Percentiles rank a stretch among this genome's conserved stretches.
Conservation (phyloP, 2,113 vertebrate genomes). For the Thunnus maccoyii region DNA sequence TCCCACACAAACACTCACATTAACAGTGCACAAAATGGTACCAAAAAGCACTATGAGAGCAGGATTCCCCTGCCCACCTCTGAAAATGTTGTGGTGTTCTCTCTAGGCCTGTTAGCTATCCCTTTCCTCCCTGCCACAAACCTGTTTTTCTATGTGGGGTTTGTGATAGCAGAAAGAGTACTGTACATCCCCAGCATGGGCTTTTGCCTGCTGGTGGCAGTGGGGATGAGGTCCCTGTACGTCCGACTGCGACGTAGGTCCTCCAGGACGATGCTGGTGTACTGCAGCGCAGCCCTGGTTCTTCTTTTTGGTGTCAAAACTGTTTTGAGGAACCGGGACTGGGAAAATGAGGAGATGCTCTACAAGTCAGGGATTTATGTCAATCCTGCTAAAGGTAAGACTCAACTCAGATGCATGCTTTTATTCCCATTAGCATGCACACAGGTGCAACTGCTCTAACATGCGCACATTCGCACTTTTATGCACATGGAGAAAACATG, state of each 20-base stretch:
- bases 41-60: constrained; percentile 85
- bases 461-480: neutral
- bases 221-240: constrained; percentile 92
- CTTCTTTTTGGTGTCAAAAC: constrained; percentile 95
- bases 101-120: constrained; percentile 92
- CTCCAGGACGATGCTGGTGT: constrained; percentile 90
- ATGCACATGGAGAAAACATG: neutral
- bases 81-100: constrained; percentile 93
- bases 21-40: constrained; percentile 89
- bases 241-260: constrained; percentile 88
- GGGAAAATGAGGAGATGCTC: constrained; percentile 98
- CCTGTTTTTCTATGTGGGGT: constrained; percentile 99
- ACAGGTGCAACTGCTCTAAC: neutral
- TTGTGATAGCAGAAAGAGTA: constrained; percentile 98
- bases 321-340: constrained; percentile 94
- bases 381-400: constrained; percentile 99
- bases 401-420: too few species aligned
- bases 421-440: neutral
- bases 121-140: constrained; percentile 98
- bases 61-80: constrained; percentile 91
- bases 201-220: constrained; percentile 96
- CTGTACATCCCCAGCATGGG: constrained; percentile 99
- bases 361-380: constrained; percentile 99
- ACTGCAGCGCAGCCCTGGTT: constrained; percentile 89
- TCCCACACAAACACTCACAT: constrained; percentile 81